Percentiles rank a stretch among this genome's conserved stretches.
Evolutionary conservation across 2,797 vertebrate species (phyloP).

Genomic region (Syncerus caffer): DNA sequence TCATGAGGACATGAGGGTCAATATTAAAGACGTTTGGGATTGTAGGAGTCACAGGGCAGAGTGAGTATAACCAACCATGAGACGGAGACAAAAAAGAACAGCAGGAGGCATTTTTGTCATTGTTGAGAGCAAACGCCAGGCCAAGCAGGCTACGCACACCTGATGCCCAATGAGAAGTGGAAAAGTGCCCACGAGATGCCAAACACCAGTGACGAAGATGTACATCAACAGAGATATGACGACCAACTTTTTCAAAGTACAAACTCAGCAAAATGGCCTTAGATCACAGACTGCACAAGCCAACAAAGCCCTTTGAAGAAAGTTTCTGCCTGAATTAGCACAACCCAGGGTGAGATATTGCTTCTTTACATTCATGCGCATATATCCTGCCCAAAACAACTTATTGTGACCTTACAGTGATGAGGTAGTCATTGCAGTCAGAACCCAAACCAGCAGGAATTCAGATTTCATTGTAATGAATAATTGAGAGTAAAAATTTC

Average conservation of each 20-base stretch:
- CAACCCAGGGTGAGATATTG: not conserved
- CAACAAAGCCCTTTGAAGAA: accelerated
- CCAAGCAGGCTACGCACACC: not conserved
- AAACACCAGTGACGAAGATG: not conserved
- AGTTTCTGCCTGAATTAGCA: not conserved
- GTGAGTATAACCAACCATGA: not conserved
- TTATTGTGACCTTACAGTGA: not conserved
- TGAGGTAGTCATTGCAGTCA: not conserved
- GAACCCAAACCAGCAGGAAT: not conserved
- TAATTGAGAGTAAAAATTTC: not conserved
- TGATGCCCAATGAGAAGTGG: not conserved
- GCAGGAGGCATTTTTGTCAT: not conserved
- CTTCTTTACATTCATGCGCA: not conserved
- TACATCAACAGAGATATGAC: not conserved
- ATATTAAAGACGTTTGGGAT: accelerated
- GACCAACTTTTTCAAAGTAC: not conserved
- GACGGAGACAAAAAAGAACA: not conserved
- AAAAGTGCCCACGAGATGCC: not conserved
- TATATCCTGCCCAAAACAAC: not conserved
- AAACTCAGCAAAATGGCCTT: not conserved
- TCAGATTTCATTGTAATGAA: not conserved
- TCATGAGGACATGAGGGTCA: not conserved
- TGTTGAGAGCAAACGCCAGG: not conserved
- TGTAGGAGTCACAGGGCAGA: not conserved
- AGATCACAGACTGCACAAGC: accelerated